Base-by-base conservation (phyloP, 1,140 invertebrate genomes). In the Delia radicum region DNA sequence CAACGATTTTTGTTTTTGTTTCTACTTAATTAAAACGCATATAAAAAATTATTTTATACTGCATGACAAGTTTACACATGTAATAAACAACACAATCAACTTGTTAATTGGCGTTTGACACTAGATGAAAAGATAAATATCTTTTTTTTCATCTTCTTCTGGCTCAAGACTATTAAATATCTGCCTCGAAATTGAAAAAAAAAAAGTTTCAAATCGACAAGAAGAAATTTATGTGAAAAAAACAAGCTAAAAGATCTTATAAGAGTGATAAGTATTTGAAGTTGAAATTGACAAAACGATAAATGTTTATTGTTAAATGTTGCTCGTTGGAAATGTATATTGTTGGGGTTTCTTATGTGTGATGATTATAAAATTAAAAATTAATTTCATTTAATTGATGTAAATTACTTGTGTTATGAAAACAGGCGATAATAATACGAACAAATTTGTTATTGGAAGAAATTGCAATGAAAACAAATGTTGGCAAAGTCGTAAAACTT, bases 31-130 rank as follows among this genome's bases (percentile, higher is more conserved):
- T 55, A 55, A 55, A 55, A 55, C 48, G 21, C 48, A 55, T 21
- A 21, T 21, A 55, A 55, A 21, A 55, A 55, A 55, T 1, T 55
- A 7, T 55, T n/a, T 48, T n/a, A 15, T 55, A 55, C 46, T 2
- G n/a, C 29, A 33, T 33, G 65, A 69, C 65, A 69, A 69, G n/a
- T 69, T 69, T 69, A 69, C 65, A 69, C 7, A 69, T 69, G 65
- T 37, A 69, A 69, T 69, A 69, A 69, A 69, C 65, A 69, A 31
- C 37, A 33, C 65, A 33, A 69, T 69, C 65, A 33, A 33, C 26
- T 69, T 69, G 65, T 69, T 69, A 69, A 69, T 69, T 69, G 65
- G 29, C 65, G 29, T 69, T 69, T 69, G 65, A 69, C 65, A 69
- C 65, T 29, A 33, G 31, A 33, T 69, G 65, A 24, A 69, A 69